A percentile compares a stretch with the other conserved stretches of the same genome.
Evolutionary conservation across 2,797 vertebrate species (phyloP).

Genomic region (Mormyrops boulengeri): DNA sequence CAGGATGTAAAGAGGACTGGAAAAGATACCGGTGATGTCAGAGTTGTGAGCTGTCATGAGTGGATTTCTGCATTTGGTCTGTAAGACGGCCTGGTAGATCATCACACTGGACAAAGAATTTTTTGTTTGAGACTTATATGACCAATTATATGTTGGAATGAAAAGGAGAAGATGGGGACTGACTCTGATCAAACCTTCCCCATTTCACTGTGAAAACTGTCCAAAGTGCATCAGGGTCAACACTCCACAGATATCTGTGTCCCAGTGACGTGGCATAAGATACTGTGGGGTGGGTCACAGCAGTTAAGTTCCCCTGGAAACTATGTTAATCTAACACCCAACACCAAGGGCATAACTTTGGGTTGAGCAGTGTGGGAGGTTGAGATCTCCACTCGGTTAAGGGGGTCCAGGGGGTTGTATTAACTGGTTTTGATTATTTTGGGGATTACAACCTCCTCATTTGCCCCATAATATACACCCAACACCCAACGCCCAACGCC

Average conservation of each 20-base stretch:
- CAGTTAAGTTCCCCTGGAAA: neutral
- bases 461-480: neutral
- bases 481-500: neutral
- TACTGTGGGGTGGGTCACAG: neutral
- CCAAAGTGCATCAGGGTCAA: neutral
- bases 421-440: neutral
- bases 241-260: neutral
- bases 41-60: neutral
- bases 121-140: neutral
- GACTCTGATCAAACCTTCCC: neutral
- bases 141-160: neutral
- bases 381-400: neutral
- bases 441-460: neutral
- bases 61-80: neutral
- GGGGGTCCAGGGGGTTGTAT: neutral
- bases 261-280: neutral
- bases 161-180: neutral
- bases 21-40: conserved; percentile 5
- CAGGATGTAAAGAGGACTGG: conserved; percentile 40
- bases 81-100: neutral
- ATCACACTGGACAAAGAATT: neutral
- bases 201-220: neutral
- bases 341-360: neutral
- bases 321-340: neutral
- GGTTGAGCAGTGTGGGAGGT: neutral